A percentile compares a stretch with the other conserved stretches of the same genome.
Evolutionary conservation across 2,113 vertebrate species (phyloP).

Genomic region (Taxidea taxus): DNA sequence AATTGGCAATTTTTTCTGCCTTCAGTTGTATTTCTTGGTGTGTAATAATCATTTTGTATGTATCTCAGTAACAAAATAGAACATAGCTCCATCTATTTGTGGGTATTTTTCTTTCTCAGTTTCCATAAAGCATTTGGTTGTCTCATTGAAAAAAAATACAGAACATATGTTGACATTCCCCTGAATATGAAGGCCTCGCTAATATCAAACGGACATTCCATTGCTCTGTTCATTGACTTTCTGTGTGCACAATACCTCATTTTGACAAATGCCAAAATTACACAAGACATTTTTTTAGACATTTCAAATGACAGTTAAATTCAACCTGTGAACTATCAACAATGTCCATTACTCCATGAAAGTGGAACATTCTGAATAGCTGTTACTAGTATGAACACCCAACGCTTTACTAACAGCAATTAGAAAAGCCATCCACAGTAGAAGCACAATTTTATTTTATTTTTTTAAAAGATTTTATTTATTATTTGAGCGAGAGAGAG

Average conservation of each 20-base stretch:
- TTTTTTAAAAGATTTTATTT: no score
- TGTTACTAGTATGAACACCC: not conserved
- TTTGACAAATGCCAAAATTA: not conserved
- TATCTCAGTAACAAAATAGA: constrained; percentile 18
- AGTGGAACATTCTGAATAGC: not conserved
- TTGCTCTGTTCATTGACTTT: not conserved
- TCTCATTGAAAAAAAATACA: not conserved
- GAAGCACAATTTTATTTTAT: not conserved
- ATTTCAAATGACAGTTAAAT: not conserved
- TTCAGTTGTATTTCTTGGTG: not conserved
- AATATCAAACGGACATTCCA: not conserved
- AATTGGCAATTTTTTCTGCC: not conserved
- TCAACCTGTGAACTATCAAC: constrained; percentile 15
- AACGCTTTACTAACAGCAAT: not conserved
- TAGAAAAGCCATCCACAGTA: not conserved
- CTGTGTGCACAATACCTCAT: not conserved
- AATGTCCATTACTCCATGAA: not conserved
- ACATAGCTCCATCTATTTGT: not conserved
- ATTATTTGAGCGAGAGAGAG: no score
- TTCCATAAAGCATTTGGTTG: not conserved
- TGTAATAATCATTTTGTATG: not conserved
- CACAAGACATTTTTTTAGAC: not conserved
- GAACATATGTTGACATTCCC: constrained; percentile 15
- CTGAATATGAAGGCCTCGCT: not conserved
- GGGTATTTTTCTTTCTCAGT: not conserved